Conservation (phyloP, 2,113 vertebrate genomes). For the Calyptomena viridis region DNA sequence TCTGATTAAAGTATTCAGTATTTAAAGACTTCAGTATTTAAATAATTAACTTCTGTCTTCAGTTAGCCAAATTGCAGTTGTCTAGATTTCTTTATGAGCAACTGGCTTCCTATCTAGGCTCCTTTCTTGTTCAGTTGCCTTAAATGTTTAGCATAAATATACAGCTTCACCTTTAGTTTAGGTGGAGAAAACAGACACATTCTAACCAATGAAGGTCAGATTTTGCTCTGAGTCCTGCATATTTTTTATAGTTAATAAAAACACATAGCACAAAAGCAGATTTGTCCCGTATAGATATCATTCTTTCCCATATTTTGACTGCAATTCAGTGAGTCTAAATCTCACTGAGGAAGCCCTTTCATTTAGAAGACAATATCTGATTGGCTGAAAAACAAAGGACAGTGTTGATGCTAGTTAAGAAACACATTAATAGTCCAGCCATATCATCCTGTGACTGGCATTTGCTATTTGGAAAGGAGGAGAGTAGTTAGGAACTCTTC, state of each 20-base stretch:
- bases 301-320: not conserved
- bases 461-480: not conserved
- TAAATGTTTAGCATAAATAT: not conserved
- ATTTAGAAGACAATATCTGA: not conserved
- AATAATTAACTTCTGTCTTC: not conserved
- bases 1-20: no score
- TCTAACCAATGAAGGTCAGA: not conserved
- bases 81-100: not conserved
- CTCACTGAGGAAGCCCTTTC: not conserved
- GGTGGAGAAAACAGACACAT: not conserved
- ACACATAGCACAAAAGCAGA: not conserved
- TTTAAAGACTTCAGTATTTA: not conserved
- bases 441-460: not conserved
- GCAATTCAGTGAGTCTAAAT: not conserved
- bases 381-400: not conserved
- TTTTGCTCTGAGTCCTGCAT: not conserved
- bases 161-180: not conserved
- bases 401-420: not conserved
- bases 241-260: not conserved
- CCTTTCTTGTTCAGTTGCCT: not conserved
- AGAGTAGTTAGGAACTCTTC: not conserved
- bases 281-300: not conserved
- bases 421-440: not conserved
- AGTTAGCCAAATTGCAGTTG: not conserved
- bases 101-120: not conserved